Base-by-base conservation (phyloP, 2,888 invertebrate genomes). In the Thalpophila matura region DNA sequence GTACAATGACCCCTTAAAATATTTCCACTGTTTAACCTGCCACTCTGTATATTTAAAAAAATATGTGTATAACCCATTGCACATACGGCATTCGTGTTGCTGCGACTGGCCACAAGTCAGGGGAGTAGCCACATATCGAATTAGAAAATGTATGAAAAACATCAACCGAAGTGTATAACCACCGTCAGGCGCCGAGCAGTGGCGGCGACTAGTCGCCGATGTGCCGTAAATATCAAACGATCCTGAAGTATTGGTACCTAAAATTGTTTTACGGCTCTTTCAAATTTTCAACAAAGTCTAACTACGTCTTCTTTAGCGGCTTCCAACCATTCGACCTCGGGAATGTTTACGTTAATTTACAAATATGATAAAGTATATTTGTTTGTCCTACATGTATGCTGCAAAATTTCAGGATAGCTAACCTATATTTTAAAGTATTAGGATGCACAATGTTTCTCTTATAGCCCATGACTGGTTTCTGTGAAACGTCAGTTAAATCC, bases 391-490 rank as follows among this genome's bases (percentile, higher is more conserved):
- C n/a, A n/a, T n/a, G 7, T 33, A 14, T n/a, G 45, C 4, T 24
- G 22, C 7, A 12, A 46, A 16, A 53, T 47, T 29, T 18, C 33
- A 40, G 26, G 4, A 49, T 55, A 20, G 22, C 7, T 45, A 20
- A 43, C 50, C 56, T 20, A 46, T 16, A 27, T 14, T 29, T 9
- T 40, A 3, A 45, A 31, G 1, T 0, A 22, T 5, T 18, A 29
- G 9, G n/a, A 62, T 56, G n/a, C 29, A 46, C 22, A 46, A 22
- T 57, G 20, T 38, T 37, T 46, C 12, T 26, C 14, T 50, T 16
- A 29, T 24, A 40, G 20, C 4, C 9, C 12, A 47, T n/a, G 18
- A 10, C 43, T 31, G 51, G 57, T 63, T 50, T 63, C 49, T 66
- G 53, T 47, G 4, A 38, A 55, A 20, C 31, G 26, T 61, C 42